Conservation (phyloP, 2,797 vertebrate genomes). For the Carcharodon carcharias region DNA sequence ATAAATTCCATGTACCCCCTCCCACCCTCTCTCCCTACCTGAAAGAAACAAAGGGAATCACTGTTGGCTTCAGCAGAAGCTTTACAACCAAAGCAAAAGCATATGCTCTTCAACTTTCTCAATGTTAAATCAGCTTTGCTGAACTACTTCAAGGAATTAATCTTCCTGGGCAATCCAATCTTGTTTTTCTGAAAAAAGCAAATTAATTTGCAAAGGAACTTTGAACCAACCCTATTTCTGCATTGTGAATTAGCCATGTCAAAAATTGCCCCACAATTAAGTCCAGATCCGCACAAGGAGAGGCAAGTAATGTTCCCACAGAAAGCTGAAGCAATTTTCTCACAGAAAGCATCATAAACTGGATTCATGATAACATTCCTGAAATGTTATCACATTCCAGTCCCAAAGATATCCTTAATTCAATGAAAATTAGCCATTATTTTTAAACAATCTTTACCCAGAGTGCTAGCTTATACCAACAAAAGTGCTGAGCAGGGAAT, state of each 20-base stretch:
- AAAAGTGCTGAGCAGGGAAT: neutral
- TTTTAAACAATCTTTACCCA: neutral
- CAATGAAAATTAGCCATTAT: neutral
- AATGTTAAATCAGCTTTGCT: neutral
- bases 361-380: conserved; percentile 14
- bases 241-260: neutral
- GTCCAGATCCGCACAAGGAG: conserved; percentile 14
- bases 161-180: neutral
- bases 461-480: neutral
- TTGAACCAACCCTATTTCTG: neutral
- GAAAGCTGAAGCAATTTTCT: neutral
- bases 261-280: neutral
- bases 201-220: neutral
- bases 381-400: neutral
- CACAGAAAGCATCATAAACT: neutral
- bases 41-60: neutral
- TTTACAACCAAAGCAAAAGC: neutral
- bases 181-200: neutral
- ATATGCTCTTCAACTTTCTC: neutral
- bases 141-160: neutral
- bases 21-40: neutral
- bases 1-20: neutral
- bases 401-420: neutral
- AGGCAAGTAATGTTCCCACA: neutral
- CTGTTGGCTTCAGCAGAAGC: neutral